phyloP scores from a whole-genome alignment of 2,797 vertebrate species.

The Knipowitschia caucasica region DNA sequence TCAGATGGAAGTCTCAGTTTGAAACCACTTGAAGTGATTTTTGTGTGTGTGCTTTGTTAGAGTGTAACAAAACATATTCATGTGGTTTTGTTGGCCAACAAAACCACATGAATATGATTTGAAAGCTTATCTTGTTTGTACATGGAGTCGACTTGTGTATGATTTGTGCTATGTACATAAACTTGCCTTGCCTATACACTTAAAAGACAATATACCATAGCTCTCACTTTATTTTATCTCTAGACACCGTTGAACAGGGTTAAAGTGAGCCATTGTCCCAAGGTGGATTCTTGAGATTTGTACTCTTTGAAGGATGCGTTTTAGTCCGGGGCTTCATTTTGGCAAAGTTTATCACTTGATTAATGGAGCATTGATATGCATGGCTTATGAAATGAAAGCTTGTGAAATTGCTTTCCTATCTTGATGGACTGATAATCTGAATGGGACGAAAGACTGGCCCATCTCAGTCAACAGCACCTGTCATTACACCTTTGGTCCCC shows the following conservation, averaged over 20 bases:
- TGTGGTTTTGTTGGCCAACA: too few species aligned
- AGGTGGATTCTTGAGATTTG: slow-evolving; percentile 35
- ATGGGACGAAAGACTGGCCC: slow-evolving; percentile 56
- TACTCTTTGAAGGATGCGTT: slow-evolving; percentile 46
- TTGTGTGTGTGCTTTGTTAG: not conserved
- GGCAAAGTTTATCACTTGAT: slow-evolving; percentile 68
- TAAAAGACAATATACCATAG: too few species aligned
- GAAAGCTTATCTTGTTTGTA: too few species aligned
- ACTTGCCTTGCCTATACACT: too few species aligned
- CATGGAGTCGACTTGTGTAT: too few species aligned
- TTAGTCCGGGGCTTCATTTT: slow-evolving; percentile 29
- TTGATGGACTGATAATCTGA: slow-evolving; percentile 67
- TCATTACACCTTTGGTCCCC: slow-evolving; percentile 73
- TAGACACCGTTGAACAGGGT: not conserved
- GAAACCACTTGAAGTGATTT: not conserved
- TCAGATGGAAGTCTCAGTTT: not conserved
- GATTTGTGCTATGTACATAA: too few species aligned
- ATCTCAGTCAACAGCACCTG: slow-evolving; percentile 70
- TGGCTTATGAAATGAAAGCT: slow-evolving; percentile 66
- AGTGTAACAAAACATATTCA: too few species aligned
- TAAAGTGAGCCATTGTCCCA: slow-evolving; percentile 10
- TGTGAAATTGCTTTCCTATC: slow-evolving; percentile 65
- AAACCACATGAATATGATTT: too few species aligned
- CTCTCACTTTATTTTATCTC: not conserved
- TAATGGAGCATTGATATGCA: slow-evolving; percentile 71